Percentiles rank a stretch among this genome's conserved stretches.
Conservation (phyloP, 2,888 invertebrate genomes). For the Xestoiulus laeticollis region DNA sequence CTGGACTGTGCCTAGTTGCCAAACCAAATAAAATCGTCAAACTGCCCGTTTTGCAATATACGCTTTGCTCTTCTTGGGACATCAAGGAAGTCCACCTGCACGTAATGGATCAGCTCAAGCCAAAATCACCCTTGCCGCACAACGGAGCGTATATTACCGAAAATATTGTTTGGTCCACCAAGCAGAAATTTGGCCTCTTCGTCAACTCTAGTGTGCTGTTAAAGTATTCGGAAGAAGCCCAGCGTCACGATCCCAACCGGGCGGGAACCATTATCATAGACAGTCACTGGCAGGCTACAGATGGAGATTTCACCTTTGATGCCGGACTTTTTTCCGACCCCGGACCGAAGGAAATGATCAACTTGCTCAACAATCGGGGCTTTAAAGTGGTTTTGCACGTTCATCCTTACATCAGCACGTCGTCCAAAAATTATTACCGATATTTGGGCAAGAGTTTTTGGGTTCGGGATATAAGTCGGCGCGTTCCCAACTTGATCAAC, state of each 20-base stretch:
- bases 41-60: slow-evolving; percentile 68
- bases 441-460: slow-evolving; percentile 79
- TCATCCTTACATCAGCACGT: slow-evolving; percentile 85
- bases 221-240: slow-evolving; percentile 59
- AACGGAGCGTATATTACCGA: slow-evolving; percentile 61
- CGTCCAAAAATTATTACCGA: slow-evolving; percentile 82
- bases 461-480: slow-evolving; percentile 76
- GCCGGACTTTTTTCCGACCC: slow-evolving; percentile 73
- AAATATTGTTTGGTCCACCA: slow-evolving; percentile 72
- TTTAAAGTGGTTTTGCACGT: slow-evolving; percentile 89
- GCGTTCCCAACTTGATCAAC: slow-evolving; percentile 77
- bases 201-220: slow-evolving; percentile 61
- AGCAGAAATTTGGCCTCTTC: slow-evolving; percentile 36
- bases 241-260: slow-evolving; percentile 58
- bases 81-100: slow-evolving; percentile 74
- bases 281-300: slow-evolving; percentile 81
- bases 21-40: not conserved
- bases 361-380: slow-evolving; percentile 81
- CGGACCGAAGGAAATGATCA: slow-evolving; percentile 79
- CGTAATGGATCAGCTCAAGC: slow-evolving; percentile 54
- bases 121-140: slow-evolving; percentile 60
- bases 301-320: slow-evolving; percentile 89
- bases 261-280: slow-evolving; percentile 63
- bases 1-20: slow-evolving; percentile 64
- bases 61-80: slow-evolving; percentile 82